phyloP scores from a whole-genome alignment of 37 sponge, comb jelly and placozoan species.

The Axinella damicornis region DNA sequence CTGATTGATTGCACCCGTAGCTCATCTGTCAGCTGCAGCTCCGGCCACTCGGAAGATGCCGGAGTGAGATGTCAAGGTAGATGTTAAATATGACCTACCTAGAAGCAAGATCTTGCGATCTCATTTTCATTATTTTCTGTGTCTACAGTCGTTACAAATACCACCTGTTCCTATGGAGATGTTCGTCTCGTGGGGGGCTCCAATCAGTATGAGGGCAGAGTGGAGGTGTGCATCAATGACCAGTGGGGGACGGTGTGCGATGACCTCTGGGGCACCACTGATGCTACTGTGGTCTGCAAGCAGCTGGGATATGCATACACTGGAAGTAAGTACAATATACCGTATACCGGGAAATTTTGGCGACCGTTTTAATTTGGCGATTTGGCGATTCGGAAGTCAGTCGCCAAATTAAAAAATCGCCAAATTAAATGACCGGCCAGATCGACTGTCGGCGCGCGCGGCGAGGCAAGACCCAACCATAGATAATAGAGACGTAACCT shows the following conservation, averaged over 20 bases:
- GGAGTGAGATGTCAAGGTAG: conserved; percentile 24
- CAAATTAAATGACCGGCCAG: no score
- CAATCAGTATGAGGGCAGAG: conserved; percentile 16
- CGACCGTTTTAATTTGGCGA: no score
- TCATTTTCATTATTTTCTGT: no score
- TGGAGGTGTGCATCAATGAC: conserved; percentile 23
- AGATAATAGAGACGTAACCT: no score
- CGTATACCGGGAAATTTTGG: no score
- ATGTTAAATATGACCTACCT: no score
- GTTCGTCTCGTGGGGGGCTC: conserved; percentile 21
- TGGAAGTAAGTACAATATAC: no score
- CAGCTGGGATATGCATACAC: neutral
- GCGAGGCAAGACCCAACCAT: no score
- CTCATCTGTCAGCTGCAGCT: neutral
- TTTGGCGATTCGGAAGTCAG: no score
- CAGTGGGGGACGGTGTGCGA: conserved; percentile 20
- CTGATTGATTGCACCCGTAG: neutral
- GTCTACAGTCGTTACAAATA: no score
- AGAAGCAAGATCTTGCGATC: neutral
- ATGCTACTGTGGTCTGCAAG: conserved; percentile 7
- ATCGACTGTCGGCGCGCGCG: no score
- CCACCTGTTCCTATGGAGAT: neutral
- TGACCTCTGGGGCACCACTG: neutral
- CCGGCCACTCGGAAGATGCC: conserved; percentile 2
- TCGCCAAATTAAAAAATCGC: no score